Evolutionary conservation across 2,888 invertebrate species (phyloP).

Genomic region (Germaria angustata): DNA sequence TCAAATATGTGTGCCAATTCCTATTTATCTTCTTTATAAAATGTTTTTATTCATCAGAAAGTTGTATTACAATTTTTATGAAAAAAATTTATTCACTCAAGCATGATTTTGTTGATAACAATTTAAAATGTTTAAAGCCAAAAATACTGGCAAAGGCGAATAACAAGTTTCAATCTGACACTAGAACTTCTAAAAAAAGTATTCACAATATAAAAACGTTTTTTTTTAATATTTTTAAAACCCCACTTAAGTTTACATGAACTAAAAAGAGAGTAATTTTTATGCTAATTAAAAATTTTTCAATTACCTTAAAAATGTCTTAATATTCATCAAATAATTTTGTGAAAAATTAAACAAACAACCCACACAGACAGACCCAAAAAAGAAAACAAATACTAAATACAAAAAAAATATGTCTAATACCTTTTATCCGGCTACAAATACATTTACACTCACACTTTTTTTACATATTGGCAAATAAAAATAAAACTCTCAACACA

Average conservation of each 20-base stretch:
- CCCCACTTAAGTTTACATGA: not conserved
- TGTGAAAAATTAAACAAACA: conserved; percentile 56
- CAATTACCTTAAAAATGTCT: conserved; percentile 64
- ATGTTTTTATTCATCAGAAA: not conserved
- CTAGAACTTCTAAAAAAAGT: not conserved
- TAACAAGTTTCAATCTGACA: conserved; percentile 1
- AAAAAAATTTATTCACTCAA: conserved; percentile 45
- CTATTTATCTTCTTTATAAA: not conserved
- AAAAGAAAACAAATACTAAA: conserved; percentile 17
- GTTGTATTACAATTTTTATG: conserved; percentile 11
- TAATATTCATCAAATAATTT: conserved; percentile 62
- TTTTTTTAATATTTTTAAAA: not conserved
- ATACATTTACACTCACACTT: conserved; percentile 71
- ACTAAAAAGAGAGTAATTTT: conserved; percentile 51
- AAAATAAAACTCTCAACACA: conserved; percentile 73
- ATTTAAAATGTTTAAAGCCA: conserved; percentile 14
- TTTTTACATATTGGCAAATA: conserved; percentile 69
- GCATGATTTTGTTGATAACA: conserved; percentile 39
- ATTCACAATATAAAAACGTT: not conserved
- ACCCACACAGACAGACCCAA: conserved; percentile 27
- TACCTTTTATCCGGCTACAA: conserved; percentile 75
- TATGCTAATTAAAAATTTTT: conserved; percentile 63
- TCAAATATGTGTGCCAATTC: conserved; percentile 72
- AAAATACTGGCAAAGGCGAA: not conserved
- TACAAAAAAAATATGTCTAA: conserved; percentile 68